Conservation (phyloP, 2,888 invertebrate genomes). For the Idaea straminata region DNA sequence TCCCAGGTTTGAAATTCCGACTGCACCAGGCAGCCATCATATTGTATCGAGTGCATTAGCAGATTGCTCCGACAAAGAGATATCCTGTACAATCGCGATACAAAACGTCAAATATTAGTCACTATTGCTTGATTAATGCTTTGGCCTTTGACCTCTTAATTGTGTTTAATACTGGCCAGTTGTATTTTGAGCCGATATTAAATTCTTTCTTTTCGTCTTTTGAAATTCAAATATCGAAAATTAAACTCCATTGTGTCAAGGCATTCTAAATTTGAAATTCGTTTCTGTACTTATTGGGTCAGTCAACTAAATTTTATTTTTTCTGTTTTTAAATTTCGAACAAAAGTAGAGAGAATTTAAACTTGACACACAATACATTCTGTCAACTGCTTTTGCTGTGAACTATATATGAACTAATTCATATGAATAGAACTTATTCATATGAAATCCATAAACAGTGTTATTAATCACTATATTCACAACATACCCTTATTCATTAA, state of each 20-base stretch:
- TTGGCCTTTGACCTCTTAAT: neutral
- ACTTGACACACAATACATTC: too few species aligned
- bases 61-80: constrained; percentile 39
- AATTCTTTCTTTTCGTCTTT: neutral
- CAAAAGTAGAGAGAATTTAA: too few species aligned
- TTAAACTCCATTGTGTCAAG: neutral
- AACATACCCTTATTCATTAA: constrained; percentile 22
- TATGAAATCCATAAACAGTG: neutral
- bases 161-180: neutral
- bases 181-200: neutral
- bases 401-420: neutral
- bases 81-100: neutral
- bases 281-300: too few species aligned
- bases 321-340: too few species aligned
- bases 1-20: neutral
- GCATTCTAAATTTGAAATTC: neutral
- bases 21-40: neutral
- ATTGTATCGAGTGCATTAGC: constrained; percentile 34
- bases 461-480: constrained; percentile 3
- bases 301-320: too few species aligned
- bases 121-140: neutral
- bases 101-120: neutral
- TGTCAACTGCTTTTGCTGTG: too few species aligned
- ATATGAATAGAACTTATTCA: neutral
- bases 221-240: neutral